Base-by-base conservation (phyloP, 1,140 invertebrate species). In the Tribolium madens region DNA sequence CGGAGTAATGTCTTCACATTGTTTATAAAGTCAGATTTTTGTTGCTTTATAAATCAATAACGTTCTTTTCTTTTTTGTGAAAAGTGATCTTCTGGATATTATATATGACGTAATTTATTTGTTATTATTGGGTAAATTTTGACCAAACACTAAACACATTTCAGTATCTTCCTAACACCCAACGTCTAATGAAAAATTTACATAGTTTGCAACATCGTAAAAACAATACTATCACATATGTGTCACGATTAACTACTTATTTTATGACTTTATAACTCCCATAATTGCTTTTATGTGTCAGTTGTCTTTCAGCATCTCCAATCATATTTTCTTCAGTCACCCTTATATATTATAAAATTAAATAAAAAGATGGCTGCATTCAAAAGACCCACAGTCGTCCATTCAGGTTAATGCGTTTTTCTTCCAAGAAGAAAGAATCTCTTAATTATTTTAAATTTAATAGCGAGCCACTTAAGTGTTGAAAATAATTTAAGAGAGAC, bases 391-490 rank as follows among this genome's bases (percentile, higher is more conserved):
- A 33, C n/a, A 64, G 57, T 14, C 21, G 57, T 13, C 21, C 12
- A 64, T 33, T 33, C 57, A 31, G 7, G 21, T 64, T 64, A 64
- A 64, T 64, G 57, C 17, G 31, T 64, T 33, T 33, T 33, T 64
- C 17, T 64, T 64, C 57, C 57, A 33, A 64, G 57, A 64, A 64
- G 57, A 33, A 64, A 64, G 57, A 26, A 33, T 64, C 57, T 31
- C 57, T 64, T 64, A 64, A 64, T 64, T 64, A 64, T 64, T 64
- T 64, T 64, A 33, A 64, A 64, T 64, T 64, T 64, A 64, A 64
- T 64, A 64, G 57, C 57, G 57, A 33, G 21, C 21, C 57, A 31
- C 57, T 64, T 64, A 64, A 64, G 57, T 64, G 57, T 64, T 64
- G 57, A 64, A 64, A 64, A 64, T 36, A 64, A 64, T 64, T 64